Percentiles rank a stretch among this genome's conserved stretches.
Conservation (phyloP, 1,140 invertebrate genomes). For the Panagrolaimus sp. region DNA sequence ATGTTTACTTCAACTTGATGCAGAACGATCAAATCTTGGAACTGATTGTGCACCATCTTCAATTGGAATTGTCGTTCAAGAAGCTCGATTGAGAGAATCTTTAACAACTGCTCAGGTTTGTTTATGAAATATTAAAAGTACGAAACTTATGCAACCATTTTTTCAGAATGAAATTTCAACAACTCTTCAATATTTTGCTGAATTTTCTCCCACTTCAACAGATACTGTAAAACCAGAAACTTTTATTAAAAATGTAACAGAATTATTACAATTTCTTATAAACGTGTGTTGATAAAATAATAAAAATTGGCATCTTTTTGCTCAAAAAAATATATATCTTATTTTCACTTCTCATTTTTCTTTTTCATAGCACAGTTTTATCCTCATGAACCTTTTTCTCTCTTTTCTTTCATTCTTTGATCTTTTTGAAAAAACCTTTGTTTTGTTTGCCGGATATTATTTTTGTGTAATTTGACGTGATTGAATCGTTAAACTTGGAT, state of each 20-base stretch:
- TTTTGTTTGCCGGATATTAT: too few relatives aligned
- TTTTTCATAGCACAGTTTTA: too few relatives aligned
- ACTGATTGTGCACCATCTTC: not conserved
- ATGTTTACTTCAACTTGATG: conserved; percentile 4
- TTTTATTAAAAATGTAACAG: conserved; percentile 12
- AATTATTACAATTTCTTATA: conserved; percentile 2
- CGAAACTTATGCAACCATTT: not conserved
- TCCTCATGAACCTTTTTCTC: too few relatives aligned
- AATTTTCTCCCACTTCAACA: not conserved
- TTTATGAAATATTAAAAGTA: not conserved
- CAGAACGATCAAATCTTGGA: not conserved
- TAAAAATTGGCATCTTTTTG: too few relatives aligned
- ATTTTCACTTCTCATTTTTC: too few relatives aligned
- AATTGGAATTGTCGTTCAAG: not conserved
- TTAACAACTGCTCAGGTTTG: conserved; percentile 11
- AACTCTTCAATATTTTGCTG: conserved; percentile 13
- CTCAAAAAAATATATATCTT: too few relatives aligned
- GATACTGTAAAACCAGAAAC: not conserved
- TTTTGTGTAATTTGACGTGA: too few relatives aligned
- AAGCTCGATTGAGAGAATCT: not conserved
- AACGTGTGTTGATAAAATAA: not conserved
- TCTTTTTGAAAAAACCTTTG: too few relatives aligned
- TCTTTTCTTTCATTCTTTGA: too few relatives aligned
- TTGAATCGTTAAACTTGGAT: too few relatives aligned
- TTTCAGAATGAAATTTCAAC: not conserved